phyloP scores from a whole-genome alignment of 2,113 vertebrate genomes.

The Lonchura striata region DNA sequence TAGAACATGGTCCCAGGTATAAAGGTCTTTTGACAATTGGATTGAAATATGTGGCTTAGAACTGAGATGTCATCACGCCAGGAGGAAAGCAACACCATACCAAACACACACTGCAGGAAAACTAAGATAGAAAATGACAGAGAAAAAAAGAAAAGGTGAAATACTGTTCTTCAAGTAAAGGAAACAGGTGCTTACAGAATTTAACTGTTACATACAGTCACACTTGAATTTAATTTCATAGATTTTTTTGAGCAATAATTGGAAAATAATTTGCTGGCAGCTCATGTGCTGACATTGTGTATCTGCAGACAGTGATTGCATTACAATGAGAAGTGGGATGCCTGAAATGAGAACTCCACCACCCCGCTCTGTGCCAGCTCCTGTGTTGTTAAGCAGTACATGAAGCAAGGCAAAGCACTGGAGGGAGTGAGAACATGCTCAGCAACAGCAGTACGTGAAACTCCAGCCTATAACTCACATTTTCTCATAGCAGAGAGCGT shows the following conservation, averaged over 20 bases:
- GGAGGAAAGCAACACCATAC: neutral
- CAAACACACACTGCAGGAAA: neutral
- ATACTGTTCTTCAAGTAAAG: neutral
- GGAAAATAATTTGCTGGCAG: slow-evolving; percentile 52
- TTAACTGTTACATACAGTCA: slow-evolving; percentile 11
- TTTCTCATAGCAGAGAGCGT: neutral
- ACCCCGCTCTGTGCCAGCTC: neutral
- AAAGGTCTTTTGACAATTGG: neutral
- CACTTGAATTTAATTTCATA: slow-evolving; percentile 28
- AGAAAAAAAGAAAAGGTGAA: neutral
- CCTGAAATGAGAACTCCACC: slow-evolving; percentile 15
- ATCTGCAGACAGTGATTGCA: slow-evolving; percentile 29
- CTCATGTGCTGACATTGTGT: neutral
- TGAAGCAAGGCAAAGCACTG: slow-evolving; percentile 25
- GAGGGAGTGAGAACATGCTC: neutral
- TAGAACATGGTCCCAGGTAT: neutral
- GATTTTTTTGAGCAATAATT: slow-evolving; percentile 32
- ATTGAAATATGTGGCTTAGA: neutral
- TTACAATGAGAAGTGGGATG: slow-evolving; percentile 35
- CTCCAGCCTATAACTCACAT: neutral
- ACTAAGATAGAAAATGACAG: neutral
- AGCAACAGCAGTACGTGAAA: neutral
- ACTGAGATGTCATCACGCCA: neutral
- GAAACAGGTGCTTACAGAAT: slow-evolving; percentile 3
- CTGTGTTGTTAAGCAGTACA: slow-evolving; percentile 4